A percentile compares a stretch with the other conserved stretches of the same genome.
Conservation (phyloP, 2,113 vertebrate species). For the Lasiurus cinereus region DNA sequence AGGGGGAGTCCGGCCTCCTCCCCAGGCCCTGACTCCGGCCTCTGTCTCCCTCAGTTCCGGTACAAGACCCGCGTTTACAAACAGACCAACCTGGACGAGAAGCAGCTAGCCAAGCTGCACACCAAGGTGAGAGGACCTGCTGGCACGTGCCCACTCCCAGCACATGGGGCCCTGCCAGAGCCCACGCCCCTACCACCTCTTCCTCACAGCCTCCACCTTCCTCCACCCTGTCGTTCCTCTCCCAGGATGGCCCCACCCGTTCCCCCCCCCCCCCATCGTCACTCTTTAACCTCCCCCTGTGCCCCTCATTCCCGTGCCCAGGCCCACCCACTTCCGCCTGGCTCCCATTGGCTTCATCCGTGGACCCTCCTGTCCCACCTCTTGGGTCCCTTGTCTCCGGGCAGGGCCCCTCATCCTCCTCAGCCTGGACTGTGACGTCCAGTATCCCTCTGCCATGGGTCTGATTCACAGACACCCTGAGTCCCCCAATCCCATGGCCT, state of each 20-base stretch:
- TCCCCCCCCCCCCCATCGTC: no score
- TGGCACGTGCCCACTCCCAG: rapidly evolving
- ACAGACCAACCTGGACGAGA: conserved; percentile 97
- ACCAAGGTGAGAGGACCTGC: conserved; percentile 92
- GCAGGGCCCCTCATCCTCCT: neutral
- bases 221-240: neutral
- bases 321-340: neutral
- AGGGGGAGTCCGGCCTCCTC: neutral
- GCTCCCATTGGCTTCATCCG: neutral
- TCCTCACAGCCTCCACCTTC: neutral
- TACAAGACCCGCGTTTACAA: conserved; percentile 99
- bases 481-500: neutral
- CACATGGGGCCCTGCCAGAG: rapidly evolving
- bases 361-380: neutral
- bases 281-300: neutral
- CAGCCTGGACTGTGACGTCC: neutral
- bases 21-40: neutral
- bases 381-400: neutral
- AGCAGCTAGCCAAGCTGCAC: conserved; percentile 98
- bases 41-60: conserved; percentile 90
- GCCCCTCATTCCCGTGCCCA: neutral
- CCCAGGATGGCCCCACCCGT: neutral
- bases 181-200: neutral
- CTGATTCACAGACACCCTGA: neutral
- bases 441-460: neutral